A percentile compares a stretch with the other conserved stretches of the same genome.
Conservation (phyloP, 1,140 invertebrate genomes). For the Gryon sp. region DNA sequence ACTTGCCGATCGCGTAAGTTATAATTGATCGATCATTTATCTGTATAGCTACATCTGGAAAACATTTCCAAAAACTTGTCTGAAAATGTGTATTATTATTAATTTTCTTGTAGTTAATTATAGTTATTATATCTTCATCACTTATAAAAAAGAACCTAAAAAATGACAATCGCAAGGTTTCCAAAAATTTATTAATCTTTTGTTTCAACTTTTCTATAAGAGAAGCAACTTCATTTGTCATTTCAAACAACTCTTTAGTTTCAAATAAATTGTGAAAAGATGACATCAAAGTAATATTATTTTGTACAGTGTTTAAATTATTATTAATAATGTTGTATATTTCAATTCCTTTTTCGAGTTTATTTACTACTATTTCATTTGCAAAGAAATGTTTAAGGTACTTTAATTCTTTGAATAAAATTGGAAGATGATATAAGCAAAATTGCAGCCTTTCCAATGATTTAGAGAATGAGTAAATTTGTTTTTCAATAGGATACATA, state of each 20-base stretch:
- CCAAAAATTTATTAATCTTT: slow-evolving; percentile 85
- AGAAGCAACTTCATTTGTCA: slow-evolving; percentile 78
- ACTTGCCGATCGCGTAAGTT: slow-evolving; percentile 81
- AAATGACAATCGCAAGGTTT: slow-evolving; percentile 87
- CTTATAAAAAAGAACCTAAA: slow-evolving; percentile 94
- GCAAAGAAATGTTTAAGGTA: slow-evolving; percentile 83
- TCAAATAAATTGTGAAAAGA: slow-evolving; percentile 80
- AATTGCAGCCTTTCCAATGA: slow-evolving; percentile 80
- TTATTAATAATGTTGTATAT: slow-evolving; percentile 70
- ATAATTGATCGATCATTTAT: slow-evolving; percentile 79
- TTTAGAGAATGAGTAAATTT: slow-evolving; percentile 81
- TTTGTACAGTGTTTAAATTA: slow-evolving; percentile 70
- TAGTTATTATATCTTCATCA: slow-evolving; percentile 90
- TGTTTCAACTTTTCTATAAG: slow-evolving; percentile 80
- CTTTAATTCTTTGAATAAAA: slow-evolving; percentile 81
- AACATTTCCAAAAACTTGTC: slow-evolving; percentile 81
- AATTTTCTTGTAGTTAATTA: slow-evolving; percentile 80
- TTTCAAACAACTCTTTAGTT: slow-evolving; percentile 80
- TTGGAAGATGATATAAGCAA: slow-evolving; percentile 83
- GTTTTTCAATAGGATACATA: slow-evolving; percentile 82
- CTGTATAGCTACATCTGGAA: slow-evolving; percentile 74
- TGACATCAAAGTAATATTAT: slow-evolving; percentile 76
- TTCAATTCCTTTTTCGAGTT: slow-evolving; percentile 83
- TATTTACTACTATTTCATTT: slow-evolving; percentile 82
- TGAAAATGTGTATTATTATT: slow-evolving; percentile 77